phyloP scores from a whole-genome alignment of 2,888 invertebrate species.

The Onchidella celtica region DNA sequence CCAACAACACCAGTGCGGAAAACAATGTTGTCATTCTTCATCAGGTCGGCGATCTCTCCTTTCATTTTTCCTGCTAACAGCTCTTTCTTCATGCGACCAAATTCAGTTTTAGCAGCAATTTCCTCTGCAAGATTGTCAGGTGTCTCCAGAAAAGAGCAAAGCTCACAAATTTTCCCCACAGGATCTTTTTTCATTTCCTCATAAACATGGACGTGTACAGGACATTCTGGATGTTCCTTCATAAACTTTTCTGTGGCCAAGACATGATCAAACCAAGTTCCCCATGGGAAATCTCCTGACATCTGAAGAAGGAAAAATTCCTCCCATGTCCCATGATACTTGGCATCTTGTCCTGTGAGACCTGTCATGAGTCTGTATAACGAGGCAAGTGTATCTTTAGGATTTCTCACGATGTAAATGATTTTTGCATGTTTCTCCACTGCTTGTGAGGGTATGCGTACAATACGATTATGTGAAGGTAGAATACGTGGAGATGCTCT shows the following conservation, averaged over 20 bases:
- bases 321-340: neutral
- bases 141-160: conserved; percentile 23
- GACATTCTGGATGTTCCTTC: neutral
- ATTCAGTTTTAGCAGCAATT: conserved; percentile 22
- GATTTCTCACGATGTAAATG: conserved; percentile 28
- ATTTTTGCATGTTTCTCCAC: conserved; percentile 20
- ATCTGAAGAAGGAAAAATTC: conserved; percentile 17
- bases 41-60: neutral
- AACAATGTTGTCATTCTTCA: neutral
- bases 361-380: neutral
- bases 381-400: neutral
- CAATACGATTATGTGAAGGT: neutral
- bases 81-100: neutral
- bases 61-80: conserved; percentile 6
- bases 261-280: conserved; percentile 30
- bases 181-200: conserved; percentile 27
- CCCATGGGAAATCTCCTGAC: conserved; percentile 11
- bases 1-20: conserved; percentile 17
- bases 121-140: conserved; percentile 27
- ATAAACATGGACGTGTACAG: neutral
- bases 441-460: conserved; percentile 11
- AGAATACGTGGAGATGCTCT: neutral
- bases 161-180: neutral
- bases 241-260: neutral
- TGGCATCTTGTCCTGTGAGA: neutral